A percentile compares a stretch with the other conserved stretches of the same genome.
These are phyloP conservation scores for Cnemophilus loriae DNA, from an alignment of 2,113 vertebrate species.

Conservation along the genomic window DNA sequence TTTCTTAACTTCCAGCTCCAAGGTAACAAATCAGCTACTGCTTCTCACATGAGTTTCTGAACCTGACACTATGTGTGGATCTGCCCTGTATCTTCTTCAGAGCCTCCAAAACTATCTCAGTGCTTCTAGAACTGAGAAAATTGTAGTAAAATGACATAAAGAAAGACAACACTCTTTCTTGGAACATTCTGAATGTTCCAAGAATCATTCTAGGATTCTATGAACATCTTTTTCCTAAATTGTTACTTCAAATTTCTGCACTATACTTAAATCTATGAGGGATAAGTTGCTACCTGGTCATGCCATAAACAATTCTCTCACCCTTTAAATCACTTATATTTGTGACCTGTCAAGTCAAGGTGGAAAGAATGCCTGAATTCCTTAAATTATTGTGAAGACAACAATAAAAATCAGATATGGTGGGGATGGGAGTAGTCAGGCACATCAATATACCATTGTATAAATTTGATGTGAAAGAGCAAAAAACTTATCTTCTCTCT, in stretches of 20 bases:
- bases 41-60: not conserved
- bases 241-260: not conserved
- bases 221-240: not conserved
- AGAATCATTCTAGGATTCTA: not conserved
- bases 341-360: constrained; percentile 23
- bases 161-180: not conserved
- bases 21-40: not conserved
- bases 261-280: not conserved
- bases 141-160: not conserved
- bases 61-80: not conserved
- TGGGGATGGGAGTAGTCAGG: not conserved
- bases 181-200: not conserved
- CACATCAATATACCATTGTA: constrained; percentile 17
- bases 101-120: not conserved
- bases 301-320: not conserved
- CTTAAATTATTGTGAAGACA: constrained; percentile 36
- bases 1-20: not conserved
- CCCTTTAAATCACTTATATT: not conserved
- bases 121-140: not conserved
- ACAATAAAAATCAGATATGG: constrained; percentile 29
- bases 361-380: not conserved
- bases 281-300: not conserved
- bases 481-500: constrained; percentile 47
- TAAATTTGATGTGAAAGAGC: constrained; percentile 67
- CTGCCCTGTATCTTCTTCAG: not conserved